These are phyloP conservation scores for Tholera decimalis DNA, from an alignment of 2,888 invertebrate genomes.

Conservation along the genomic window DNA sequence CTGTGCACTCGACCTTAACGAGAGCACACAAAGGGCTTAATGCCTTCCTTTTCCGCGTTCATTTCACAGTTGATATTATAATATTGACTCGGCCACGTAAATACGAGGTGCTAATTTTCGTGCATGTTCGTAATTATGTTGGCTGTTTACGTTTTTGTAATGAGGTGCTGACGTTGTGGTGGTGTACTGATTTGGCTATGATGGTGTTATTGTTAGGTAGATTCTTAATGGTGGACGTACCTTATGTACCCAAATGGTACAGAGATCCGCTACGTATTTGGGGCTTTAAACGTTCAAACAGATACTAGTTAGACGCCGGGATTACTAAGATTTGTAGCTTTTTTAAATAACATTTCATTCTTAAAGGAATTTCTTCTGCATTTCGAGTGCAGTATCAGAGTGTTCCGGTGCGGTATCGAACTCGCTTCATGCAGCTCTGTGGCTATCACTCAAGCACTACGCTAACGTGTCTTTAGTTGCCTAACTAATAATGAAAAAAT, in stretches of 20 bases:
- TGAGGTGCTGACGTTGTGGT: background rate
- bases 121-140: constrained; percentile 13
- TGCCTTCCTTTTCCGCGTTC: constrained; percentile 63
- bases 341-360: too few species aligned
- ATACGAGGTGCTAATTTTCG: constrained; percentile 34
- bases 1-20: constrained; percentile 64
- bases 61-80: constrained; percentile 57
- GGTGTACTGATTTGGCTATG: background rate
- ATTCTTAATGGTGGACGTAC: too few species aligned
- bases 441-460: too few species aligned
- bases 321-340: background rate
- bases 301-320: background rate
- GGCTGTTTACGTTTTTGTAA: background rate
- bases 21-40: constrained; percentile 54
- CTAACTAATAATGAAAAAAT: too few species aligned
- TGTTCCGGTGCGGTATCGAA: too few species aligned
- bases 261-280: background rate
- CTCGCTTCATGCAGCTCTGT: too few species aligned
- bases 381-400: too few species aligned
- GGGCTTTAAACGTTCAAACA: background rate
- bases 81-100: constrained; percentile 56
- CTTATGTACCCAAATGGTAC: background rate
- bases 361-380: too few species aligned
- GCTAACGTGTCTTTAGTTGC: too few species aligned
- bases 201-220: background rate